Evolutionary conservation across 2,113 vertebrate genomes (phyloP).

Genomic region (Paramormyrops kingsleyae): DNA sequence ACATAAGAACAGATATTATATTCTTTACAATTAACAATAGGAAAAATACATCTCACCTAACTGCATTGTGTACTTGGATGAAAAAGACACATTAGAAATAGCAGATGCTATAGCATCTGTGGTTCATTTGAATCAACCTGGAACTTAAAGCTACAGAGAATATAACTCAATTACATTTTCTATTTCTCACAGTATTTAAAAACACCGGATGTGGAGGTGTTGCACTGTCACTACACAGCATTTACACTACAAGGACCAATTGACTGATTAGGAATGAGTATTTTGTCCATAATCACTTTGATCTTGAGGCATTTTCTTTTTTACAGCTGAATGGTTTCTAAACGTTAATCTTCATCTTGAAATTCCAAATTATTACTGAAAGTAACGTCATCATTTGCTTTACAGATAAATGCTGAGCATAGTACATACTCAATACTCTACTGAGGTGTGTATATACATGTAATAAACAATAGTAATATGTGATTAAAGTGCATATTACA

Average conservation of each 20-base stretch:
- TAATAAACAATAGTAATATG: not conserved
- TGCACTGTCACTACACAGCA: not conserved
- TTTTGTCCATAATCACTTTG: not conserved
- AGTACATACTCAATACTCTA: not conserved
- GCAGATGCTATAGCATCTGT: too few species aligned
- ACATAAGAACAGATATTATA: not conserved
- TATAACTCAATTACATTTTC: not conserved
- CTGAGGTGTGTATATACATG: not conserved
- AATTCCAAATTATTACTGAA: not conserved
- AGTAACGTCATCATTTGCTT: not conserved
- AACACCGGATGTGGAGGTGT: not conserved
- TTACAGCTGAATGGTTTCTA: not conserved
- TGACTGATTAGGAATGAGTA: not conserved
- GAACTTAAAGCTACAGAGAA: slow-evolving; percentile 8
- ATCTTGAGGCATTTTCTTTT: not conserved
- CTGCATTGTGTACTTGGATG: not conserved
- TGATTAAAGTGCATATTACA: not conserved
- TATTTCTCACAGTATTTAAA: not conserved
- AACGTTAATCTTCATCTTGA: not conserved
- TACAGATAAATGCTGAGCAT: not conserved
- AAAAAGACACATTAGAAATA: not conserved
- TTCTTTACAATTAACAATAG: slow-evolving; percentile 2
- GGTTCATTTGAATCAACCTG: not conserved
- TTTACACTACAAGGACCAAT: not conserved
- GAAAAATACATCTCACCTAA: not conserved